Evolutionary conservation across 2,797 vertebrate species (phyloP), one percentile per base, ranked within the genome.

Genomic region (Anguilla megastoma): DNA sequence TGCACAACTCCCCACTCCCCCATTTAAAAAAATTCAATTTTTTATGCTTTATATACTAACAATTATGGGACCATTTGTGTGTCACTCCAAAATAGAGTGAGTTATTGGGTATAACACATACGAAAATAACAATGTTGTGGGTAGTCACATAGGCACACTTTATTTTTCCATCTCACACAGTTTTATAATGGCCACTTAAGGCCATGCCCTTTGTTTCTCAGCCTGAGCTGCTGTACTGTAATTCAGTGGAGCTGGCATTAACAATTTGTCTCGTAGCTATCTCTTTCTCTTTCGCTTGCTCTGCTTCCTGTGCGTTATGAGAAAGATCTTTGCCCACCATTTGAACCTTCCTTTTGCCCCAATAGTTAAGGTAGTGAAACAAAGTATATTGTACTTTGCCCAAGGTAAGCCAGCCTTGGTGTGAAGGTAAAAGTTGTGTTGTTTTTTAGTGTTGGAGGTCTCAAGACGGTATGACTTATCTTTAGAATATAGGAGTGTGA

Each of bases 171-270:
- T 56, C 18, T 88, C 88, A 85, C 58, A 87, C 89, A 89, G 69
- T 91, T 93, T 90, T 88, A 88, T 88, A 90, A 92, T 90, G 88
- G 88, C 90, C 89, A 88, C 92, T 89, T 90, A 91, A 93, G 92
- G 92, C 91, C 92, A 91, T 86, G 91, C 89, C 87, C 91, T 93
- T 87, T 90, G 89, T 90, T 90, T 91, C 90, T 92, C 90, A 79
- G 87, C 24, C 86, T 89, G 92, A 90, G 89, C 86, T 86, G 89
- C 92, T 91, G 88, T 92, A 90, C 90, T 92, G 90, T 92, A 95
- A 94, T 93, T 93, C 90, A 90, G 90, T 91, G 90, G 91, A 92
- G 91, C 92, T 92, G 91, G 92, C 93, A 88, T 93, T 91, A 93
- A 93, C 93, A 94, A 93, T 92, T 90, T 90, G 66, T 58, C 84